Conservation (phyloP, 2,797 vertebrate species). For the Hydrolagus colliei region DNA sequence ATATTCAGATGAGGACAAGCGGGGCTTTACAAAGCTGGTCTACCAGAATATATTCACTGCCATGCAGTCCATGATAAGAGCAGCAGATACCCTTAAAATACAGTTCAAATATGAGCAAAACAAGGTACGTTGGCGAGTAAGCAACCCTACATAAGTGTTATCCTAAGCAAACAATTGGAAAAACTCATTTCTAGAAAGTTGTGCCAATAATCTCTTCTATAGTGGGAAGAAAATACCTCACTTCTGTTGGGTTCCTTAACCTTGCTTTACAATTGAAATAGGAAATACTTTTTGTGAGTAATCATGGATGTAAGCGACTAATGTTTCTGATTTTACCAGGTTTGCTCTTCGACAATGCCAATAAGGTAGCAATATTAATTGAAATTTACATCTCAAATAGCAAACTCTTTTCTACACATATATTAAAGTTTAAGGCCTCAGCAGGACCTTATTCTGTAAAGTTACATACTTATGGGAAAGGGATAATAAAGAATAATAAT, state of each 20-base stretch:
- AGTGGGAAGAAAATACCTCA: neutral
- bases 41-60: constrained; percentile 99
- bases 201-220: neutral
- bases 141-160: neutral
- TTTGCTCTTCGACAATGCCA: neutral
- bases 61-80: constrained; percentile 97
- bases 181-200: neutral
- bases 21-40: constrained; percentile 90
- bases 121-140: constrained; percentile 62
- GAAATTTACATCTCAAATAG: neutral
- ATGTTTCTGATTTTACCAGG: neutral
- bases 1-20: constrained; percentile 95
- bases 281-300: neutral
- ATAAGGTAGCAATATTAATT: neutral
- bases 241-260: neutral
- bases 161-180: neutral
- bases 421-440: too few relatives aligned
- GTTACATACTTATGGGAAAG: too few relatives aligned
- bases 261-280: neutral
- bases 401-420: neutral
- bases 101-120: constrained; percentile 88
- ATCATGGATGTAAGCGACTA: too few relatives aligned
- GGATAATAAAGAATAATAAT: too few relatives aligned
- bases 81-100: constrained; percentile 90
- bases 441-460: too few relatives aligned